Evolutionary conservation across 1,140 invertebrate species (phyloP), one percentile per base, ranked within the genome.

Genomic region (Meloidogyne exigua): DNA sequence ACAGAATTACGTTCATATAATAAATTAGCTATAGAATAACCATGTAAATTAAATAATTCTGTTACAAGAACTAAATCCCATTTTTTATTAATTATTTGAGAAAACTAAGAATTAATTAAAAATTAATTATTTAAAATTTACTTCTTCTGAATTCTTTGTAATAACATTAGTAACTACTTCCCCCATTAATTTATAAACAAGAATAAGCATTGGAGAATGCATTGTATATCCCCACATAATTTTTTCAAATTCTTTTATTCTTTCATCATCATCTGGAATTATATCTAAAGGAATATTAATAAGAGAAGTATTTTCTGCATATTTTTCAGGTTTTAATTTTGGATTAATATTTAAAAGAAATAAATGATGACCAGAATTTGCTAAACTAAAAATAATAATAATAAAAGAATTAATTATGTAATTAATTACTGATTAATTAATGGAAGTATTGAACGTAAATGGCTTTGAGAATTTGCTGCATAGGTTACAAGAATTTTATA

Each of bases 31-130:
- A 73, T 64, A n/a, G 71, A 62, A 36, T 73, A 73, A 15, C 21
- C 71, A 32, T 73, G 57, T 39, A 39, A 39, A 44, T 65, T 63
- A 65, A 68, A 57, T 49, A 49, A 62, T 25, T 68, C 74, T n/a
- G 57, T 13, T 67, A 67, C 26, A 18, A 75, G 10, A 10, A 76
- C 26, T 66, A 76, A 73, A 39, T 76, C 75, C 75, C 75, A 76
- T 36, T 68, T 32, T 65, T 36, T 18, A n/a, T 76, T 76, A n/a
- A 76, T 65, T 65, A 64, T 65, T 70, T 44, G 21, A 63, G 15
- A 21, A 21, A 76, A 32, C 75, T 76, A 65, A 62, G 32, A n/a
- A 9, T 7, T 39, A 39, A 39, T 39, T 39, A 39, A 39, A 39
- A 39, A 9, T 39, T 39, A 39, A 9, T 39, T 39, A 39, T 39